phyloP scores from a whole-genome alignment of 2,113 vertebrate genomes.

The Zosterops pallidus region DNA sequence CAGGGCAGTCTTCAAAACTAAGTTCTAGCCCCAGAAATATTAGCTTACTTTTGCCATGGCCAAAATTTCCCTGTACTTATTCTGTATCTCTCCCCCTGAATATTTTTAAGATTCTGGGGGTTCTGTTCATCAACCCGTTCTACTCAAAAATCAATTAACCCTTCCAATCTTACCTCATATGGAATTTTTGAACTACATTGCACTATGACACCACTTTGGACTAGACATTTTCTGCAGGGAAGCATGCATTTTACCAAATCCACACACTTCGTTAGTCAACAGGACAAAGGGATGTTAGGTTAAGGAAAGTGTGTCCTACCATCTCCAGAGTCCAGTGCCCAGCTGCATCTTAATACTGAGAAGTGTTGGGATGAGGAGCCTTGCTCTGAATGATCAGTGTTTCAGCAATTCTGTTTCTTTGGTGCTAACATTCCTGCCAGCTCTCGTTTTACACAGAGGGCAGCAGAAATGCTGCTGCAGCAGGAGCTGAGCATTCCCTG shows the following conservation, averaged over 20 bases:
- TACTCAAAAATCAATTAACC: background rate
- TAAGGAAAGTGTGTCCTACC: slow-evolving; percentile 20
- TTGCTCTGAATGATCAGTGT: slow-evolving; percentile 8
- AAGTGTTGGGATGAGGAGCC: slow-evolving; percentile 38
- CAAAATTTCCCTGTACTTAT: background rate
- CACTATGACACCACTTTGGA: background rate
- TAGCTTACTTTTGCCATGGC: background rate
- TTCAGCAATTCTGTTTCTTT: slow-evolving; percentile 23
- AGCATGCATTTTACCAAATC: background rate
- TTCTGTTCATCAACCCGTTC: background rate
- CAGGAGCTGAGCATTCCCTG: slow-evolving; percentile 29
- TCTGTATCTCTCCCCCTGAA: background rate
- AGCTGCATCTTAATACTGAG: background rate
- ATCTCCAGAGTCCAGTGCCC: slow-evolving; percentile 15
- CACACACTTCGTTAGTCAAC: background rate
- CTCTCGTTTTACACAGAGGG: slow-evolving; percentile 67
- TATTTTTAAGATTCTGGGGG: background rate
- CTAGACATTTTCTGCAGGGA: background rate
- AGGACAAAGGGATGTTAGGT: background rate
- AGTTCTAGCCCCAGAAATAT: background rate
- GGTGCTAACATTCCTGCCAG: slow-evolving; percentile 44
- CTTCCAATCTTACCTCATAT: background rate
- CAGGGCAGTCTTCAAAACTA: background rate
- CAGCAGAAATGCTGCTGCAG: slow-evolving; percentile 46
- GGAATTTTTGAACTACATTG: background rate